These are phyloP conservation scores for Augiades crinisus DNA, from an alignment of 2,888 invertebrate species.

Conservation along the genomic window DNA sequence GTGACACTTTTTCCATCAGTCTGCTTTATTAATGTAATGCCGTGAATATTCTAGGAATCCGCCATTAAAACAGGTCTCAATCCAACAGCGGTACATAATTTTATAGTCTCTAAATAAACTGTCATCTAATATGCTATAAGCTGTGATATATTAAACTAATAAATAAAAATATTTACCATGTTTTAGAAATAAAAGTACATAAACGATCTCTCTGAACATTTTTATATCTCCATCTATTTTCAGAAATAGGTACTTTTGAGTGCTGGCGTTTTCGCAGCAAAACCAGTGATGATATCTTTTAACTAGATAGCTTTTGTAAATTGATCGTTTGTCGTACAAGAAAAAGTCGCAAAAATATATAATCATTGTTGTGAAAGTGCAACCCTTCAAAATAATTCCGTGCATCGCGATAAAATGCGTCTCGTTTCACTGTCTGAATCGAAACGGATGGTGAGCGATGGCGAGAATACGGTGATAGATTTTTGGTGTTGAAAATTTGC, in stretches of 20 bases:
- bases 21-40: too few relatives aligned
- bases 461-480: slow-evolving; percentile 82
- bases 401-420: slow-evolving; percentile 80
- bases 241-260: slow-evolving; percentile 86
- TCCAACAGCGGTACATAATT: too few relatives aligned
- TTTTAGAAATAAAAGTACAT: slow-evolving; percentile 44
- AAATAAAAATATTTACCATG: background rate
- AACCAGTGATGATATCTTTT: slow-evolving; percentile 84
- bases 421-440: slow-evolving; percentile 67
- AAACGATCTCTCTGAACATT: slow-evolving; percentile 68
- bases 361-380: slow-evolving; percentile 76
- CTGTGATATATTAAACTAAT: too few relatives aligned
- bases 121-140: too few relatives aligned
- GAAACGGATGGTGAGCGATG: slow-evolving; percentile 81
- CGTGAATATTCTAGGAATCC: too few relatives aligned
- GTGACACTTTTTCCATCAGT: too few relatives aligned
- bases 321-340: slow-evolving; percentile 70
- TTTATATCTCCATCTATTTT: slow-evolving; percentile 86
- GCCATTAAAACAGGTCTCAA: too few relatives aligned
- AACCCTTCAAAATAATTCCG: slow-evolving; percentile 67
- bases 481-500: slow-evolving; percentile 81
- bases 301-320: slow-evolving; percentile 79
- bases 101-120: too few relatives aligned
- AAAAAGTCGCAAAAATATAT: slow-evolving; percentile 66
- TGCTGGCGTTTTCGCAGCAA: slow-evolving; percentile 83